Evolutionary conservation across 2,113 vertebrate genomes (phyloP).

Genomic region (Megaceryle torquata): DNA sequence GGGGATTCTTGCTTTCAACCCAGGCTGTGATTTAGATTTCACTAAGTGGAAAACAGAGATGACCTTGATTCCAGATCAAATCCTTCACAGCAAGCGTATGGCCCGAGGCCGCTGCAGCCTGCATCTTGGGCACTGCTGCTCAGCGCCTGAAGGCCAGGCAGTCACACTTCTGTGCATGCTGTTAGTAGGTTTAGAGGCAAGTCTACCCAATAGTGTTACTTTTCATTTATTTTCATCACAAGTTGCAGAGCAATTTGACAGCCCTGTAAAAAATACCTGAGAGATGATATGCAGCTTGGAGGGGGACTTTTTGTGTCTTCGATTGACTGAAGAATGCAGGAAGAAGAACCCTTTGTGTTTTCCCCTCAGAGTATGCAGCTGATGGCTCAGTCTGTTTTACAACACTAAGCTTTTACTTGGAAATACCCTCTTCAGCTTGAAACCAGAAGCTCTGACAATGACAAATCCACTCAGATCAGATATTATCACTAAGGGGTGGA

Average conservation of each 20-base stretch:
- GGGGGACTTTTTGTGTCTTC: not conserved
- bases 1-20: not conserved
- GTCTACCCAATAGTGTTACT: not conserved
- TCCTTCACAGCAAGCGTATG: not conserved
- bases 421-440: not conserved
- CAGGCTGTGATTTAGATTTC: not conserved
- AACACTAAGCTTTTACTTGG: not conserved
- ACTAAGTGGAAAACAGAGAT: not conserved
- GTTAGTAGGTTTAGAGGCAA: not conserved
- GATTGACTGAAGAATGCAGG: not conserved
- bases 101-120: not conserved
- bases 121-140: not conserved
- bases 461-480: conserved; percentile 3
- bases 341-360: not conserved
- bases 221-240: not conserved
- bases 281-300: not conserved
- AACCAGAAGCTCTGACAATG: conserved; percentile 20
- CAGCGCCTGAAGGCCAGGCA: not conserved
- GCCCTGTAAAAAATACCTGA: not conserved
- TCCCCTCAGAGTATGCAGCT: not conserved
- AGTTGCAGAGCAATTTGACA: not conserved
- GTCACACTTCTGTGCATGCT: not conserved
- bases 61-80: not conserved
- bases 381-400: not conserved
- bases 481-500: not conserved